Evolutionary conservation across 2,888 invertebrate species (phyloP).

Genomic region (Drosophila hamatofila): DNA sequence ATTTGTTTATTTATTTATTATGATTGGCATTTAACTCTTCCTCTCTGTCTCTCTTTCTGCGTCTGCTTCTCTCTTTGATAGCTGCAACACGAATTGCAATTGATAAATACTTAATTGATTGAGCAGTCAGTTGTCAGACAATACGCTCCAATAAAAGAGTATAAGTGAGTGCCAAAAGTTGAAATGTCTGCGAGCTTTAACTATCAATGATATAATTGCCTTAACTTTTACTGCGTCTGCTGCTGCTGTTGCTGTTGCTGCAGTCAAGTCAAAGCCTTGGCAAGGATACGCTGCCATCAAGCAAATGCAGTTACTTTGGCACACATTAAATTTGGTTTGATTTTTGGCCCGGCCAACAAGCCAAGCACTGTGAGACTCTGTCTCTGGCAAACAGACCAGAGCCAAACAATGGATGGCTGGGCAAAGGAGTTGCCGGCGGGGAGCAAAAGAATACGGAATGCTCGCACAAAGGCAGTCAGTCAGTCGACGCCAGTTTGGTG

Average conservation of each 20-base stretch:
- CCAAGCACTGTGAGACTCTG: constrained; percentile 3
- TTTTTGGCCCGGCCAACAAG: constrained; percentile 42
- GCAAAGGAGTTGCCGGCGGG: constrained; percentile 5
- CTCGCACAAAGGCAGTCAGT: constrained; percentile 11
- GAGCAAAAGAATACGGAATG: neutral
- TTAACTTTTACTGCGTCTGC: constrained; percentile 10
- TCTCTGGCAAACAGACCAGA: constrained; percentile 7
- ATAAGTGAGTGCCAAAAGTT: constrained; percentile 16
- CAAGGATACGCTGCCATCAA: constrained; percentile 27
- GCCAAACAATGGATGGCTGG: constrained; percentile 11
- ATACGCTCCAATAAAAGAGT: neutral
- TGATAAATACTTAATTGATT: constrained; percentile 11
- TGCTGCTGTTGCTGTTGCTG: constrained; percentile 16
- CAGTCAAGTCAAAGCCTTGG: constrained; percentile 18
- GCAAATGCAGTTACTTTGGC: constrained; percentile 62
- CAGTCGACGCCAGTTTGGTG: constrained; percentile 24
- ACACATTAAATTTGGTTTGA: constrained; percentile 64
- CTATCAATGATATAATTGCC: constrained; percentile 58
- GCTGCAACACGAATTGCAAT: constrained; percentile 3
- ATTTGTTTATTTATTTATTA: neutral
- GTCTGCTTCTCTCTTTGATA: neutral
- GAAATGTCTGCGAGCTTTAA: constrained; percentile 15
- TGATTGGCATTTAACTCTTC: neutral
- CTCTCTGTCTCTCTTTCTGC: neutral
- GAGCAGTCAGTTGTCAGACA: neutral